Base-by-base conservation (phyloP, 1,140 invertebrate genomes). In the Lysiphlebus fabarum region DNA sequence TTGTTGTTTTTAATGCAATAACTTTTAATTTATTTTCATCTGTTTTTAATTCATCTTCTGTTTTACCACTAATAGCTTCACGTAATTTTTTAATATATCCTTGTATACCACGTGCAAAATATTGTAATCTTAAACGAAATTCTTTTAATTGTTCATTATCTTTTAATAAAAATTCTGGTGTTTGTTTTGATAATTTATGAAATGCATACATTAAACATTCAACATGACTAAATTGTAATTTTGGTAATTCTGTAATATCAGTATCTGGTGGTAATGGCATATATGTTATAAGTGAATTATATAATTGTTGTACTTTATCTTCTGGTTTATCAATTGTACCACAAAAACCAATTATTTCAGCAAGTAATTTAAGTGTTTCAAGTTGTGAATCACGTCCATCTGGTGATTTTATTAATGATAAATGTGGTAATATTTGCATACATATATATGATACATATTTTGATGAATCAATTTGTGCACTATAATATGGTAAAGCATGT, bases 151-250 rank as follows among this genome's bases (percentile, higher is more conserved):
- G 84, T 38, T 91, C 86, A 11, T 85, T 78, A 80, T 96, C 89
- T 47, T 86, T 86, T 40, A 86, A 85, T 6, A 98, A 80, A 79
- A 90, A 91, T 63, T 90, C 89, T 6, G 91, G 88, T 68, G 83
- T 82, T 68, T 90, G 88, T 62, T 89, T 86, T 34, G 88, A 91
- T n/a, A 98, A 70, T 61, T 91, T 89, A 76, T 98, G 95, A 65
- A 98, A 88, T 10, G 90, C 84, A 75, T 87, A 96, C 65, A 98
- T 84, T 26, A 97, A 80, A 84, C 92, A 96, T 81, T 98, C 95
- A 1, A 98, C 92, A 71, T 91, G 87, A 49, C 93, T 93, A 73
- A 97, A 96, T 69, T 96, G 87, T 43, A 97, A 82, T 64, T 89
- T 89, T 45, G 92, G 91, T 47, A 78, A 75, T 63, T 80, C 68